These are phyloP conservation scores for Theocolax elegans DNA, from an alignment of 1,140 invertebrate genomes.

Conservation along the genomic window DNA sequence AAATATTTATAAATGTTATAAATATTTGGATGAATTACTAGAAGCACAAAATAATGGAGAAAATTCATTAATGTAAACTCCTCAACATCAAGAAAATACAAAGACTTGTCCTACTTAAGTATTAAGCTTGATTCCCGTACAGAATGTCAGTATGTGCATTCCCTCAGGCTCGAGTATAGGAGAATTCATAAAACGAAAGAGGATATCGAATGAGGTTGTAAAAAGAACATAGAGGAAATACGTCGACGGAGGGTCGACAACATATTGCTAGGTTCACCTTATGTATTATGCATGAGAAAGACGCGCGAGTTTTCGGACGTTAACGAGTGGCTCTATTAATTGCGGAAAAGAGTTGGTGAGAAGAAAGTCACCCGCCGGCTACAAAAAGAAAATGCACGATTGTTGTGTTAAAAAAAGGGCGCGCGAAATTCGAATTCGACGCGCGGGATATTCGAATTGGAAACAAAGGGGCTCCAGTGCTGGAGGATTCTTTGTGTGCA, in stretches of 20 bases:
- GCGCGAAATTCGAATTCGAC: background rate
- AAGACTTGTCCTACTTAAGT: background rate
- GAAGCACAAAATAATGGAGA: no score
- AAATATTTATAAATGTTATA: no score
- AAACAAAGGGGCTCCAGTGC: background rate
- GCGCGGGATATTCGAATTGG: slow-evolving; percentile 4
- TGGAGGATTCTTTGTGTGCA: background rate
- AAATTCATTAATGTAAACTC: no score
- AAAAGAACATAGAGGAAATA: no score
- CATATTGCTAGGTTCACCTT: slow-evolving; percentile 15
- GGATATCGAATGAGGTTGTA: background rate
- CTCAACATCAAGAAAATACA: no score
- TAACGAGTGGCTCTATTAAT: slow-evolving; percentile 28
- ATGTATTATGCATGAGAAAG: slow-evolving; percentile 28
- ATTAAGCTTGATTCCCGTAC: background rate
- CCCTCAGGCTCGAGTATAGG: no score
- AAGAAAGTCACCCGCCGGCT: background rate
- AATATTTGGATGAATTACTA: no score
- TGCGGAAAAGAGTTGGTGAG: background rate
- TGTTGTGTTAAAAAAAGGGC: background rate
- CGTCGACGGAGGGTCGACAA: slow-evolving; percentile 9
- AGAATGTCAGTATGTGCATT: background rate
- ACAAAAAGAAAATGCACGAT: background rate
- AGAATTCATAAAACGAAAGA: slow-evolving; percentile 33
- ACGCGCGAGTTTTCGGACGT: background rate